Evolutionary conservation across 2,113 vertebrate genomes (phyloP).

Genomic region (Cygnus buccinator): DNA sequence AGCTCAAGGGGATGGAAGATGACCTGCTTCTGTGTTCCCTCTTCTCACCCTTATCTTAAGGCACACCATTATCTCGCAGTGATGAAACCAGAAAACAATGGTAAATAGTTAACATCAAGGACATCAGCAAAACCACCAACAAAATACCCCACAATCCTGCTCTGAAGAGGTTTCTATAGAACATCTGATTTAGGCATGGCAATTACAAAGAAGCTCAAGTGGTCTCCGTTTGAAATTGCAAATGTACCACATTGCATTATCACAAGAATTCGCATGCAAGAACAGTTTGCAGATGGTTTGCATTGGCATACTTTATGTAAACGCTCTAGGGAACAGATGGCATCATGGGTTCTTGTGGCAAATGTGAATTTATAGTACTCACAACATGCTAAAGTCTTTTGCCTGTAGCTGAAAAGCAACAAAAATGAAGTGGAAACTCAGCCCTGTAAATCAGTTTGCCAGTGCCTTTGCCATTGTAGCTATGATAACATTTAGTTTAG

Average conservation of each 20-base stretch:
- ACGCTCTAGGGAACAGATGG: slow-evolving; percentile 79
- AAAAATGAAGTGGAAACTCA: slow-evolving; percentile 40
- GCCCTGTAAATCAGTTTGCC: slow-evolving; percentile 47
- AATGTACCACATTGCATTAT: slow-evolving; percentile 65
- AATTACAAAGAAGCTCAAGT: slow-evolving; percentile 72
- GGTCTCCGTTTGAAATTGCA: slow-evolving; percentile 75
- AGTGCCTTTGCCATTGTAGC: slow-evolving; percentile 36
- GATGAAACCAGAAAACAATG: slow-evolving; percentile 20
- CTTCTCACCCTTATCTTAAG: not conserved
- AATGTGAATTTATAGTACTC: slow-evolving; percentile 71
- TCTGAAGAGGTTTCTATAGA: slow-evolving; percentile 58
- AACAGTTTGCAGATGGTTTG: slow-evolving; percentile 75
- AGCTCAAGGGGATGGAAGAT: not conserved
- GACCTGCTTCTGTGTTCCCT: not conserved
- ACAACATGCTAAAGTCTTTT: slow-evolving; percentile 59
- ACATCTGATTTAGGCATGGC: slow-evolving; percentile 67
- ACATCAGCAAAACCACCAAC: slow-evolving; percentile 13
- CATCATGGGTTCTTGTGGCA: slow-evolving; percentile 66
- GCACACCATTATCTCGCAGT: not conserved
- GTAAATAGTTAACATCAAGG: slow-evolving; percentile 44
- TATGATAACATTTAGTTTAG: slow-evolving; percentile 27
- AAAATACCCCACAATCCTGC: slow-evolving; percentile 1
- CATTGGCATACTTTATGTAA: slow-evolving; percentile 73
- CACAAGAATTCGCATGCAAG: slow-evolving; percentile 62
- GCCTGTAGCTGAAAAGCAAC: slow-evolving; percentile 65